phyloP scores from a whole-genome alignment of 2,113 vertebrate genomes.

The Psilopsiagon aymara region DNA sequence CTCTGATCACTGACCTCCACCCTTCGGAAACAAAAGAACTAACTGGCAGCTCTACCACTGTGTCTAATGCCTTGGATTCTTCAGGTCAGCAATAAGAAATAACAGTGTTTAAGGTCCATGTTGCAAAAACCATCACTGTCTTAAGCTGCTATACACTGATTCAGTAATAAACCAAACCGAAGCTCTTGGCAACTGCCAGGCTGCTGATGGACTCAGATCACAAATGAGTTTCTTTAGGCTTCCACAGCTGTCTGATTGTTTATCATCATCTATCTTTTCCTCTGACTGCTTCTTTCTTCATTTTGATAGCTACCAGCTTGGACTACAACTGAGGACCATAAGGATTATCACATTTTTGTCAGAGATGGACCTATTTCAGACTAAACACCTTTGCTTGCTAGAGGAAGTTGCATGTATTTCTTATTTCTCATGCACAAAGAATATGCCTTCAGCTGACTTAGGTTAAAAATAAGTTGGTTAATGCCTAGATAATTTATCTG shows the following conservation, averaged over 20 bases:
- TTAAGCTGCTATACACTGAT: not conserved
- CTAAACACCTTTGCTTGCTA: not conserved
- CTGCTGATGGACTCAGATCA: not conserved
- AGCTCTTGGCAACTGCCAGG: not conserved
- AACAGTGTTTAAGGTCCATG: not conserved
- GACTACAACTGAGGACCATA: not conserved
- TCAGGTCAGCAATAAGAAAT: not conserved
- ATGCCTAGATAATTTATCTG: not conserved
- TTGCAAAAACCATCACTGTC: not conserved
- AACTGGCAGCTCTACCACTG: not conserved
- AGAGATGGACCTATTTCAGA: not conserved
- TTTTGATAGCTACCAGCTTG: not conserved
- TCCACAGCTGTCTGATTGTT: not conserved
- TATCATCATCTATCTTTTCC: not conserved
- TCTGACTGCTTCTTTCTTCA: not conserved
- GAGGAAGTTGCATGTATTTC: not conserved
- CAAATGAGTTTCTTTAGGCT: not conserved
- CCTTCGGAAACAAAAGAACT: not conserved
- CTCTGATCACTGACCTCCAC: not conserved
- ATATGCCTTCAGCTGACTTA: not conserved
- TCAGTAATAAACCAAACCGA: not conserved
- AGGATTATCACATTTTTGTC: not conserved
- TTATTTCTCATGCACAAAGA: not conserved
- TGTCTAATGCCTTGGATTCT: not conserved
- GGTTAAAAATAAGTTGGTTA: not conserved